Evolutionary conservation across 92 coral and sea anemone genomes (phyloP).

Genomic region (Paramuricea clavata): DNA sequence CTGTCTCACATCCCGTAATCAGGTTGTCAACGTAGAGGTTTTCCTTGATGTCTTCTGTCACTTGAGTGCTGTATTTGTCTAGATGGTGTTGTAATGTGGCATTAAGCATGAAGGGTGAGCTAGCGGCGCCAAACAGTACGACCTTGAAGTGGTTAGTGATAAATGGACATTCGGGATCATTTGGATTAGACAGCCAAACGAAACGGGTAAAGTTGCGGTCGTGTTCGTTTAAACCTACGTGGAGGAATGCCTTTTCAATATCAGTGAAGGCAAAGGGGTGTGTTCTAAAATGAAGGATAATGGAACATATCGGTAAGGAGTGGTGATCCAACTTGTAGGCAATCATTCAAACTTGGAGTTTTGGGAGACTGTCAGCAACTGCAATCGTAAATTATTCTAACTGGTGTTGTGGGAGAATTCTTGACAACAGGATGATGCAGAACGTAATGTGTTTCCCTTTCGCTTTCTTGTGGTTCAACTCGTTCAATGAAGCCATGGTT

Average conservation of each 20-base stretch:
- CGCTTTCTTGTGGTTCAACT: conserved; percentile 4
- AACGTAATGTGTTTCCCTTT: conserved; percentile 52
- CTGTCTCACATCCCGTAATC: neutral
- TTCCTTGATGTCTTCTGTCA: neutral
- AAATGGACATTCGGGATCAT: neutral
- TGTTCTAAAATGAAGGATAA: conserved; percentile 37
- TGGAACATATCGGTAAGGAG: conserved; percentile 45
- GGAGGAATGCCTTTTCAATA: neutral
- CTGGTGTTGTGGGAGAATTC: conserved; percentile 68
- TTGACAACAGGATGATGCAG: conserved; percentile 70
- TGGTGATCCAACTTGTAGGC: conserved; percentile 58
- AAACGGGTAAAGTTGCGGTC: conserved; percentile 36
- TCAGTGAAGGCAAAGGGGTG: conserved; percentile 1
- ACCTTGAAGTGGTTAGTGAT: neutral
- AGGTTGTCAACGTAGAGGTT: conserved; percentile 1
- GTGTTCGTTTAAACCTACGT: neutral
- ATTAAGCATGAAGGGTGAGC: conserved; percentile 5
- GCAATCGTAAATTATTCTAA: conserved; percentile 65
- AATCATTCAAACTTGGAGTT: conserved; percentile 62
- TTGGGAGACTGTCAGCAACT: conserved; percentile 48
- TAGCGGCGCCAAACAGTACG: neutral
- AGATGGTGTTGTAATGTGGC: neutral
- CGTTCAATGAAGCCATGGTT: conserved; percentile 63
- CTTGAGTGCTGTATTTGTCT: neutral
- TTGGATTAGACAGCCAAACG: conserved; percentile 39